A percentile compares a stretch with the other conserved stretches of the same genome.
These are phyloP conservation scores for Drosophila lini DNA, from an alignment of 1,140 invertebrate species.

Conservation along the genomic window DNA sequence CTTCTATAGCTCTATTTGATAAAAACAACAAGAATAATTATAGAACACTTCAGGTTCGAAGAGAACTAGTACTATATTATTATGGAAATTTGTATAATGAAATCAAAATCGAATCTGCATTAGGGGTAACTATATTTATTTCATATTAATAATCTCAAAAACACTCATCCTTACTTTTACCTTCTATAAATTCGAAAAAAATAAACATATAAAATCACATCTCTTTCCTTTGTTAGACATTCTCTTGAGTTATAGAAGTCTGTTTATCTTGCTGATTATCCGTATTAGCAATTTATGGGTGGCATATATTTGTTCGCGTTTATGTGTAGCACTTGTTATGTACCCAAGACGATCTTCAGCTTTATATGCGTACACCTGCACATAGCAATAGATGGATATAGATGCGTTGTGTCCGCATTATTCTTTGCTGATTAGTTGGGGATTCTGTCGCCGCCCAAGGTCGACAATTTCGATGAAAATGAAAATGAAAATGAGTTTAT, in stretches of 20 bases:
- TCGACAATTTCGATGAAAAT: slow-evolving; percentile 76
- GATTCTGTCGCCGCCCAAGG: slow-evolving; percentile 65
- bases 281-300: slow-evolving; percentile 11
- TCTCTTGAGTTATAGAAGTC: background rate
- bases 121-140: background rate
- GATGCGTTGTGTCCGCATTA: slow-evolving; percentile 15
- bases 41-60: background rate
- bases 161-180: no score
- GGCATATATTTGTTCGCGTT: background rate
- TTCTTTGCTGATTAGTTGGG: slow-evolving; percentile 36
- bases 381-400: slow-evolving; percentile 10
- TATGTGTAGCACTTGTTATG: slow-evolving; percentile 9
- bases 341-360: slow-evolving; percentile 2
- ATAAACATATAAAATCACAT: no score
- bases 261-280: slow-evolving; percentile 10
- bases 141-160: no score
- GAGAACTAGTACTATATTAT: background rate
- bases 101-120: background rate
- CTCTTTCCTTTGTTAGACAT: background rate
- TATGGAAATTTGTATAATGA: background rate
- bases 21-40: background rate
- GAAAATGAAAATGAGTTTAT: slow-evolving; percentile 79
- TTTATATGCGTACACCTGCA: slow-evolving; percentile 9
- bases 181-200: no score
- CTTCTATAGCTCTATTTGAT: background rate